A percentile compares a stretch with the other conserved stretches of the same genome.
Evolutionary conservation across 1,140 invertebrate species (phyloP).

Genomic region (Octopus sinensis): DNA sequence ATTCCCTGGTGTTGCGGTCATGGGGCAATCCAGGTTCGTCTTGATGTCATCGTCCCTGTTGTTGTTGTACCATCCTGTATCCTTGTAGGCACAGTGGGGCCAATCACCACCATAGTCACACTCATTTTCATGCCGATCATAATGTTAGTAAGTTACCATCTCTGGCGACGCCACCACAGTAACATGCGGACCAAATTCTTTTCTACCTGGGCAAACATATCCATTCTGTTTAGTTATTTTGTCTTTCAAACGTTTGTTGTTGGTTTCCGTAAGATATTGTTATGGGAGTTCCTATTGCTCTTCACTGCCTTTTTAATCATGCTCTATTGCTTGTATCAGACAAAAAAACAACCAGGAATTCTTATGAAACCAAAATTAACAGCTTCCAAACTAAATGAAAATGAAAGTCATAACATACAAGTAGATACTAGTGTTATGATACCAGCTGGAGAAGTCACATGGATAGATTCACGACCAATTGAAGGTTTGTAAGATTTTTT

Average conservation of each 20-base stretch:
- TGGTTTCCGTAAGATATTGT: constrained; percentile 44
- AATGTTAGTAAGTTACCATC: constrained; percentile 40
- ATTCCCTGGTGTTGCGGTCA: constrained; percentile 40
- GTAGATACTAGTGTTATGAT: constrained; percentile 14
- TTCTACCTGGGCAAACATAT: constrained; percentile 44
- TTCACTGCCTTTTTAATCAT: constrained; percentile 37
- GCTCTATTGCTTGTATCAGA: constrained; percentile 39
- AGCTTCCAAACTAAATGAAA: background rate
- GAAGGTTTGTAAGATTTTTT: constrained; percentile 26
- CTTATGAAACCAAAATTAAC: background rate
- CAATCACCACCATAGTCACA: constrained; percentile 33
- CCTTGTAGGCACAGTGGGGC: constrained; percentile 37
- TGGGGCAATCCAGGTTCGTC: constrained; percentile 41
- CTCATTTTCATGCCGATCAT: constrained; percentile 38
- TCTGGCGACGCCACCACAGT: constrained; percentile 25
- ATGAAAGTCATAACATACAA: constrained; percentile 12
- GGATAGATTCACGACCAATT: constrained; percentile 47
- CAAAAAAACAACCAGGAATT: constrained; percentile 31
- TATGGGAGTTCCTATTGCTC: constrained; percentile 47
- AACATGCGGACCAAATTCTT: constrained; percentile 41
- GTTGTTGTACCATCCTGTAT: constrained; percentile 39
- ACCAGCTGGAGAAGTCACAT: constrained; percentile 31
- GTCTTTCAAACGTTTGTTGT: constrained; percentile 41
- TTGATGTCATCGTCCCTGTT: constrained; percentile 43
- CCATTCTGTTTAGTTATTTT: constrained; percentile 39